Percentiles rank a stretch among this genome's conserved stretches.
These are phyloP conservation scores for Actinemys pallida DNA, from an alignment of 2,113 vertebrate genomes.

Conservation along the genomic window DNA sequence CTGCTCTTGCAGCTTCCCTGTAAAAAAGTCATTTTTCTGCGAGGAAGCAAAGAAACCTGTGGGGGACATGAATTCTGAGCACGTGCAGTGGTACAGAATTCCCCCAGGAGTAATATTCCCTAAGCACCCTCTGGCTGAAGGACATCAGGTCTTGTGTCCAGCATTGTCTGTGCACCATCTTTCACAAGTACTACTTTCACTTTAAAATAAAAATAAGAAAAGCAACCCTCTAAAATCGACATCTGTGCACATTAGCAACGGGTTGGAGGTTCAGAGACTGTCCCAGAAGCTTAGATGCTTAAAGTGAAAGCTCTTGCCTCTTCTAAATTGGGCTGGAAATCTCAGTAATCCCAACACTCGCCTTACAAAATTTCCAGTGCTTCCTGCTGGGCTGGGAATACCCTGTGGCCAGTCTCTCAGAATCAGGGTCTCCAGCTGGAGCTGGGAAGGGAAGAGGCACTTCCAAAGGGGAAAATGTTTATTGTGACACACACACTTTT, in stretches of 20 bases:
- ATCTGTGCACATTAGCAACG: neutral
- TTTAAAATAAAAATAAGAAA: neutral
- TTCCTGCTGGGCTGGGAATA: slow-evolving; percentile 68
- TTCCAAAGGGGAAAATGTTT: neutral
- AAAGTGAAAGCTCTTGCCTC: slow-evolving; percentile 38
- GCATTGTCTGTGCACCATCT: neutral
- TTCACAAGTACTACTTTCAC: rapidly evolving
- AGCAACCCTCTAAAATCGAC: neutral
- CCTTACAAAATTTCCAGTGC: slow-evolving; percentile 67
- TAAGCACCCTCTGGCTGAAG: neutral
- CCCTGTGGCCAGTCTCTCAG: neutral
- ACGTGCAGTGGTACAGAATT: too few species aligned
- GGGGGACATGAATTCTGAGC: too few species aligned
- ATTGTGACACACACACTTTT: too few species aligned
- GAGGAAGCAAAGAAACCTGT: too few species aligned
- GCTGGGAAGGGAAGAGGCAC: rapidly evolving
- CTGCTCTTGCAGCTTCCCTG: too few species aligned
- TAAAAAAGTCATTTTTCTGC: too few species aligned
- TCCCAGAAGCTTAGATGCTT: slow-evolving; percentile 13
- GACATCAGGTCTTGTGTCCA: neutral
- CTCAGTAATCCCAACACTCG: neutral
- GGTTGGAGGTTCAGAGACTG: rapidly evolving
- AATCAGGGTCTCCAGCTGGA: neutral
- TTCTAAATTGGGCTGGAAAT: slow-evolving; percentile 58
- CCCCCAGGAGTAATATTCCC: too few species aligned